Percentiles rank a stretch among this genome's conserved stretches.
phyloP scores from a whole-genome alignment of 2,888 invertebrate species.

The Nipponacmea schrenckii region DNA sequence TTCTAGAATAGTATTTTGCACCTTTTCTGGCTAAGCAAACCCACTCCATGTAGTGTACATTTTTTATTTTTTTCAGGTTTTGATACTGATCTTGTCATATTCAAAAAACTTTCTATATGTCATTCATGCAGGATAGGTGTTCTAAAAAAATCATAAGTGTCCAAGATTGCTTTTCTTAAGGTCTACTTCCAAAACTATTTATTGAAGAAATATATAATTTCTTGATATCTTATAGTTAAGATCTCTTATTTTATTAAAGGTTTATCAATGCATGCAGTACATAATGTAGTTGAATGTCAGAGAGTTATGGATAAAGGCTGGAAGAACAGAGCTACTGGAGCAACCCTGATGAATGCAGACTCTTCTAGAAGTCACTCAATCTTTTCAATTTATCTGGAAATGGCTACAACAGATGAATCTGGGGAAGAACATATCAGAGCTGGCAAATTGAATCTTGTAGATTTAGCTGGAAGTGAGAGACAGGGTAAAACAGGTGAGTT shows the following conservation, averaged over 20 bases:
- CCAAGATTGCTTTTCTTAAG: too few species aligned
- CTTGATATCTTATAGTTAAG: too few species aligned
- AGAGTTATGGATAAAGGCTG: conserved; percentile 80
- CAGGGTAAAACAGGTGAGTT: conserved; percentile 78
- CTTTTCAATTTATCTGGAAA: conserved; percentile 86
- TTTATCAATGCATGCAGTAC: conserved; percentile 80
- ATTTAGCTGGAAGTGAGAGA: conserved; percentile 88
- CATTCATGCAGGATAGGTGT: too few species aligned
- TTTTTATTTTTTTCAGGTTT: too few species aligned
- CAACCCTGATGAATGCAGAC: conserved; percentile 89
- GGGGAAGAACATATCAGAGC: conserved; percentile 73
- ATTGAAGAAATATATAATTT: too few species aligned
- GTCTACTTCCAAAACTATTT: too few species aligned
- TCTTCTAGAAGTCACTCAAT: conserved; percentile 87
- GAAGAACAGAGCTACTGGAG: conserved; percentile 82
- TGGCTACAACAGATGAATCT: conserved; percentile 74
- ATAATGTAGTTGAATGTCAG: conserved; percentile 82
- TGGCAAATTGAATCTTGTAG: conserved; percentile 86
- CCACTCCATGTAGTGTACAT: too few species aligned
- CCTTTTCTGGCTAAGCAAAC: too few species aligned
- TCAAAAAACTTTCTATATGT: too few species aligned
- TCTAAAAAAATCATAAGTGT: too few species aligned
- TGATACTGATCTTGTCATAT: too few species aligned
- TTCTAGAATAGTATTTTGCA: too few species aligned
- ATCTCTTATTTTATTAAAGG: conserved; percentile 67